These are phyloP conservation scores for Heliconius cydno DNA, from an alignment of 2,888 invertebrate species.

Conservation along the genomic window DNA sequence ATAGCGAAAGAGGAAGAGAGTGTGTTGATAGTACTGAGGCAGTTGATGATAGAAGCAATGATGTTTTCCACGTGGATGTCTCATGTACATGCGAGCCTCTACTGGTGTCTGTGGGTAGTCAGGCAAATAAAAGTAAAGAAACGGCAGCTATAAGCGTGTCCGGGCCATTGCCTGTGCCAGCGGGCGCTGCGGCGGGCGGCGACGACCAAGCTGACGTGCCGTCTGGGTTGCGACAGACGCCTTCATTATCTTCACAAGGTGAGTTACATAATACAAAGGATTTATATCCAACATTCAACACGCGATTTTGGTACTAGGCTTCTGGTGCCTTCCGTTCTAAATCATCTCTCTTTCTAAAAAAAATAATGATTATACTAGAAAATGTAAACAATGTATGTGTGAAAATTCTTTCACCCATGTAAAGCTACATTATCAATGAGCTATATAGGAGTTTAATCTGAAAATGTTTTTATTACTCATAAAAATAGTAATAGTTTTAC, in stretches of 20 bases:
- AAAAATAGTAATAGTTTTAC: neutral
- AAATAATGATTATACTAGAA: no score
- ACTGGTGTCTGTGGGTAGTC: slow-evolving; percentile 43
- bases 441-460: no score
- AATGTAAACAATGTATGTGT: no score
- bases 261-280: neutral
- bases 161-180: slow-evolving; percentile 70
- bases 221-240: slow-evolving; percentile 51
- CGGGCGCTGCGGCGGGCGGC: slow-evolving; percentile 58
- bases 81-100: slow-evolving; percentile 47
- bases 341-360: no score
- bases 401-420: no score
- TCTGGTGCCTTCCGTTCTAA: no score
- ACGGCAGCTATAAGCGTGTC: slow-evolving; percentile 49
- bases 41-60: slow-evolving; percentile 21
- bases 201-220: slow-evolving; percentile 52
- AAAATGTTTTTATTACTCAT: neutral
- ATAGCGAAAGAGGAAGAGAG: neutral
- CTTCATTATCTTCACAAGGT: slow-evolving; percentile 37
- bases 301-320: no score
- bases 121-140: slow-evolving; percentile 39
- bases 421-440: no score
- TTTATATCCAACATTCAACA: neutral
- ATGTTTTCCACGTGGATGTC: slow-evolving; percentile 35
- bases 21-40: slow-evolving; percentile 41